A percentile compares a stretch with the other conserved stretches of the same genome.
phyloP scores from a whole-genome alignment of 2,113 vertebrate species.

The Alosa alosa region DNA sequence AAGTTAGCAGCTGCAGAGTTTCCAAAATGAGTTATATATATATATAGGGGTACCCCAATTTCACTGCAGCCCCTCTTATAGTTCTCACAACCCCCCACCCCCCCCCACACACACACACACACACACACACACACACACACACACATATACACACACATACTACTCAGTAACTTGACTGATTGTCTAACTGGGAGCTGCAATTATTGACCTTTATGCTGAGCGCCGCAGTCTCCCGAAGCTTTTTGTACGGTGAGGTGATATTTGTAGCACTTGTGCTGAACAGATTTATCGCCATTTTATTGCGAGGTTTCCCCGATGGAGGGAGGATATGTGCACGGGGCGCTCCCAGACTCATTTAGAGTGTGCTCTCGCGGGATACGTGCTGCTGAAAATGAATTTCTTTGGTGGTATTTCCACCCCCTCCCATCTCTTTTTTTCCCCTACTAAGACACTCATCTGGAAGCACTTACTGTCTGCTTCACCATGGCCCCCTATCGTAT shows the following conservation, averaged over 20 bases:
- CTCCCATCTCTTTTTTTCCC: constrained; percentile 39
- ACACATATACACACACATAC: constrained; percentile 30
- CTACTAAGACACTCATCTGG: constrained; percentile 71
- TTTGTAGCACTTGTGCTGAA: constrained; percentile 31
- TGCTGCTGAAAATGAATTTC: constrained; percentile 49
- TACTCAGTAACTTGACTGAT: constrained; percentile 59
- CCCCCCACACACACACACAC: constrained; percentile 14
- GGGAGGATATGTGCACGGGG: constrained; percentile 59
- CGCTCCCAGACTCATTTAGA: constrained; percentile 25
- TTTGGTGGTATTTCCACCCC: constrained; percentile 31
- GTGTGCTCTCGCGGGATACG: constrained; percentile 43
- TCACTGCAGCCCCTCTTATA: constrained; percentile 2
- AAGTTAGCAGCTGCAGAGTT: neutral
- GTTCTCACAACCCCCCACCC: constrained; percentile 18
- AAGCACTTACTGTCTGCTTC: constrained; percentile 75
- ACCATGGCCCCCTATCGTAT: constrained; percentile 68
- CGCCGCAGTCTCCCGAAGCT: constrained; percentile 15
- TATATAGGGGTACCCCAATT: neutral
- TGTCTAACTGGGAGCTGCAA: constrained; percentile 49
- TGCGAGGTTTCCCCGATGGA: constrained; percentile 45
- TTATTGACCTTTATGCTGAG: constrained; percentile 53
- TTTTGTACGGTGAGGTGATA: constrained; percentile 41
- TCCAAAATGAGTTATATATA: neutral
- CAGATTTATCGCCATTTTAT: constrained; percentile 50
- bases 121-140: constrained; percentile 34